A percentile compares a stretch with the other conserved stretches of the same genome.
These are phyloP conservation scores for Thamnophis sirtalis DNA, from an alignment of 2,113 vertebrate species.

Conservation along the genomic window DNA sequence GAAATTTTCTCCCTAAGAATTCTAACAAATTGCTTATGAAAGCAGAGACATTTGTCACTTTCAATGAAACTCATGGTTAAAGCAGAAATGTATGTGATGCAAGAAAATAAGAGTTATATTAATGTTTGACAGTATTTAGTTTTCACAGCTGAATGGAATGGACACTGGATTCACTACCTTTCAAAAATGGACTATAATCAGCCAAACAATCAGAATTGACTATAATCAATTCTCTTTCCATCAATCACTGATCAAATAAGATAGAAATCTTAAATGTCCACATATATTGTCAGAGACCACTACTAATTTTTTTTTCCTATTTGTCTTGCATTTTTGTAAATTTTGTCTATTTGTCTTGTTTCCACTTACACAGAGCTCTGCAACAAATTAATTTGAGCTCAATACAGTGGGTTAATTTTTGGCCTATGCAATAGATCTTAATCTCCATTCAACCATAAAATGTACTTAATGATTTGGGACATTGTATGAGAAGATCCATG, in stretches of 20 bases:
- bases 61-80: background rate
- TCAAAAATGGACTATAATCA: background rate
- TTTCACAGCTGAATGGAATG: background rate
- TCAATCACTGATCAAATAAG: background rate
- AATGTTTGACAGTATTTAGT: background rate
- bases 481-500: background rate
- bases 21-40: background rate
- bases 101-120: background rate
- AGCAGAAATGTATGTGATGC: background rate
- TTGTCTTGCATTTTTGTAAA: background rate
- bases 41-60: background rate
- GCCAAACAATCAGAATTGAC: background rate
- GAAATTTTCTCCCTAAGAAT: background rate
- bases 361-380: background rate
- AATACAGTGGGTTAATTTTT: background rate
- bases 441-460: background rate
- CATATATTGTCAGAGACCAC: background rate
- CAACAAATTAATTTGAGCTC: background rate
- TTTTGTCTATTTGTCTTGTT: background rate
- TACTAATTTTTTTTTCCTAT: background rate
- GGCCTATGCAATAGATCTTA: background rate
- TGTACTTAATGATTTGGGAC: background rate
- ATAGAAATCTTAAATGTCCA: background rate
- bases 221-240: background rate
- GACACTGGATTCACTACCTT: background rate